Base-by-base conservation (phyloP, 2,113 vertebrate species). In the Phainopepla nitens region DNA sequence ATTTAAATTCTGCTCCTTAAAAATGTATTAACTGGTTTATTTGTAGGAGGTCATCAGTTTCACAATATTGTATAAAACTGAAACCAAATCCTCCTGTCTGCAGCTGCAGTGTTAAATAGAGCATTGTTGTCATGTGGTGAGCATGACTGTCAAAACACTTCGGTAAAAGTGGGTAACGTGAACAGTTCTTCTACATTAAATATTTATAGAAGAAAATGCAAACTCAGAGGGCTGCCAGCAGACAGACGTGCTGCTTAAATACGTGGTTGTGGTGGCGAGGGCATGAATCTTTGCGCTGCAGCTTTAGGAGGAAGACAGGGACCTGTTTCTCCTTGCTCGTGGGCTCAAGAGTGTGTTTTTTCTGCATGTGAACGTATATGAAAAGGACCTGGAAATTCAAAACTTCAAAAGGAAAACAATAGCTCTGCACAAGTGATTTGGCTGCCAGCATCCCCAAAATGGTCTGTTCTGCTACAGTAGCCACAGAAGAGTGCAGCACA, bases 71-170 rank as follows among this genome's bases (percentile, higher is more conserved):
- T 85, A 80, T 85, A 87, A 90, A 95, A 96, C 87, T 72, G 95
- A 97, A 97, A 96, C 90, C 76, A 87, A 89, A 89, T 92, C 81
- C 53, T 95, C 50, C 77, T 88, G 75, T 93, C 81, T 97, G 73
- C 95, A 97, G 94, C 96, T 96, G 94, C 95, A 73, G 70, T 62
- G 93, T 94, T 94, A 95, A 97, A 95, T 89, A 97, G 94, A 97
- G 76, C 89, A 92, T 94, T 56, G 56, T 87, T 97, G 93, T 95
- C 96, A 92, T 91, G 89, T 96, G 96, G 95, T 87, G 77, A 96
- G 82, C 80, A 86, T 96, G 95, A 93, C 93, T 96, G 96, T 97
- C 97, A 97, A 97, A 97, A 97, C 97, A 96, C 87, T 94, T 89
- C 0, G 58, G 89, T 96, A 94, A 83, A 62, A 89, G 94, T 47